Percentiles rank a stretch among this genome's conserved stretches.
Conservation (phyloP, 2,888 invertebrate genomes). For the Phalera bucephala region DNA sequence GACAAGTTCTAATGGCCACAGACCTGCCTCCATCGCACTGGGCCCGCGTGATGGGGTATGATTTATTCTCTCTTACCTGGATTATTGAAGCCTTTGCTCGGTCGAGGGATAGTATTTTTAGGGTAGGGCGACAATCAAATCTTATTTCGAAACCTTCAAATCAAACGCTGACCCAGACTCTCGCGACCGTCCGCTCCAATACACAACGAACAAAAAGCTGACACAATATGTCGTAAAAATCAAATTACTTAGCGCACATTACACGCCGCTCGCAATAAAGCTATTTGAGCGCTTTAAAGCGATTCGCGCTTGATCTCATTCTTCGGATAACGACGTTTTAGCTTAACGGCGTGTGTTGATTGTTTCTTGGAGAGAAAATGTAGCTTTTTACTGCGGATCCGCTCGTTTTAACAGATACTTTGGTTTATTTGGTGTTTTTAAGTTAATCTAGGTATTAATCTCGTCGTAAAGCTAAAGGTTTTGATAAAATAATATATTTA, state of each 20-base stretch:
- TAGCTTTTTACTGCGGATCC: conserved; percentile 27
- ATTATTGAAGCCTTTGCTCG: too few species aligned
- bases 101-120: too few species aligned
- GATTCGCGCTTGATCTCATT: conserved; percentile 19
- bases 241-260: conserved; percentile 26
- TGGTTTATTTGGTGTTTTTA: background rate
- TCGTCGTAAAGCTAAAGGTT: too few species aligned
- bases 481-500: too few species aligned
- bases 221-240: conserved; percentile 26
- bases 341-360: conserved; percentile 28
- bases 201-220: conserved; percentile 14
- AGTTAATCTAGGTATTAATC: too few species aligned
- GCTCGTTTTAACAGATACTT: conserved; percentile 1
- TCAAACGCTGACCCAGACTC: too few species aligned
- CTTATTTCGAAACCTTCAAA: too few species aligned
- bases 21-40: too few species aligned
- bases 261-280: conserved; percentile 16
- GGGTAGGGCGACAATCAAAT: too few species aligned
- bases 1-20: too few species aligned
- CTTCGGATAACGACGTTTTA: conserved; percentile 7
- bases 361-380: conserved; percentile 31
- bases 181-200: conserved; percentile 5
- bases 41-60: too few species aligned
- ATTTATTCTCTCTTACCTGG: too few species aligned
- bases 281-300: conserved; percentile 18